Percentiles rank a stretch among this genome's conserved stretches.
phyloP scores from a whole-genome alignment of 2,888 invertebrate genomes.

The Platerodrilus igneus region DNA sequence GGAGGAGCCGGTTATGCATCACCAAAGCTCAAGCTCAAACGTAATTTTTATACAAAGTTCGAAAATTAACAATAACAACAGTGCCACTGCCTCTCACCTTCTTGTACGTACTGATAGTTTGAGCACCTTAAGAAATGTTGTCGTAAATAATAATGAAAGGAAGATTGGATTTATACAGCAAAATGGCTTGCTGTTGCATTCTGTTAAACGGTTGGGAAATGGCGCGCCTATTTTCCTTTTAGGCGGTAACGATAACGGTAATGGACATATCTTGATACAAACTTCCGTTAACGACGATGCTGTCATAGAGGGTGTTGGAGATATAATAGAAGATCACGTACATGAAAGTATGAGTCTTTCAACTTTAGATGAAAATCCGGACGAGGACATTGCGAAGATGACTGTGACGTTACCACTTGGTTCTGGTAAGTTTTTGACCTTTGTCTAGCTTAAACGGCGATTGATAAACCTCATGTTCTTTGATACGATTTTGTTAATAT shows the following conservation, averaged over 20 bases:
- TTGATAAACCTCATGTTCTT: too few relatives aligned
- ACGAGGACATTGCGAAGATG: constrained; percentile 36
- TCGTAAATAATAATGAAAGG: constrained; percentile 37
- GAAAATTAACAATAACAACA: constrained; percentile 38
- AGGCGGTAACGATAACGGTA: constrained; percentile 41
- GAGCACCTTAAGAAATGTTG: constrained; percentile 31
- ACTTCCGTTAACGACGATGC: constrained; percentile 36
- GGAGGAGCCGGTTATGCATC: too few relatives aligned
- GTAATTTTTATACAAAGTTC: constrained; percentile 42
- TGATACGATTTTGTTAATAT: too few relatives aligned
- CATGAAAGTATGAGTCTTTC: constrained; percentile 26
- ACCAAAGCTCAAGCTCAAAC: too few relatives aligned
- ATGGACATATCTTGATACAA: constrained; percentile 43
- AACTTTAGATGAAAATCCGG: constrained; percentile 39
- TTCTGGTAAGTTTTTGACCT: constrained; percentile 43
- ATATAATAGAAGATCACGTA: constrained; percentile 19
- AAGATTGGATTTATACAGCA: constrained; percentile 43
- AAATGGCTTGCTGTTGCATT: constrained; percentile 43
- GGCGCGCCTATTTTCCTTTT: constrained; percentile 44
- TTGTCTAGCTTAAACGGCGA: background rate
- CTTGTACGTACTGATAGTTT: constrained; percentile 39
- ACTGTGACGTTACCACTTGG: constrained; percentile 42
- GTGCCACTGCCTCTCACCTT: too few relatives aligned
- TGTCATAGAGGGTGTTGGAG: constrained; percentile 25
- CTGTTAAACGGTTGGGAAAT: constrained; percentile 42